These are phyloP conservation scores for Crax fasciolata DNA, from an alignment of 2,797 vertebrate genomes.

Conservation along the genomic window DNA sequence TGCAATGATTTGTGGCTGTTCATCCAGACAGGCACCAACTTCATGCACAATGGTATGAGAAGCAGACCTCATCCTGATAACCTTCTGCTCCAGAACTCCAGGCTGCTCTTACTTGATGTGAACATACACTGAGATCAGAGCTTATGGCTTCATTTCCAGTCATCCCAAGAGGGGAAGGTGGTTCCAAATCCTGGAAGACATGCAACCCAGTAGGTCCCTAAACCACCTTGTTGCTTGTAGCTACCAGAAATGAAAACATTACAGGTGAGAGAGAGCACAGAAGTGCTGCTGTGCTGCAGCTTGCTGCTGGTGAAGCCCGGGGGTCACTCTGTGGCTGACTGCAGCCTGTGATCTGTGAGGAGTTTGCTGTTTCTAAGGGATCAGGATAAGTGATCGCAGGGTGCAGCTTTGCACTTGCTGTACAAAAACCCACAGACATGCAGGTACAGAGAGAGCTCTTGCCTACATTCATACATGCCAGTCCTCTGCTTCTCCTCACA, in stretches of 20 bases:
- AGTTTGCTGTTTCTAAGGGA: not conserved
- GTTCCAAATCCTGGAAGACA: not conserved
- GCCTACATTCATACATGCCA: not conserved
- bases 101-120: not conserved
- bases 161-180: not conserved
- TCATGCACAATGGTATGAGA: not conserved
- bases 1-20: not conserved
- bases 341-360: not conserved
- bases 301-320: not conserved
- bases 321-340: not conserved
- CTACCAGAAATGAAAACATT: not conserved
- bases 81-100: not conserved
- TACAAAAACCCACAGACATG: not conserved
- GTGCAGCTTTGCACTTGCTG: not conserved
- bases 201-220: fast-evolving
- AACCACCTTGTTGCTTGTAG: not conserved
- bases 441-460: not conserved
- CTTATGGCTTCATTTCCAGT: not conserved
- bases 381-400: not conserved
- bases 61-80: not conserved
- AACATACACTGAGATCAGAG: not conserved
- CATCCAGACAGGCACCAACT: not conserved
- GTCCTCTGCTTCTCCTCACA: not conserved
- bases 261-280: not conserved
- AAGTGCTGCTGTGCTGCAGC: not conserved